Evolutionary conservation across 1,140 invertebrate genomes (phyloP).

Genomic region (Drosophila mojavensis): DNA sequence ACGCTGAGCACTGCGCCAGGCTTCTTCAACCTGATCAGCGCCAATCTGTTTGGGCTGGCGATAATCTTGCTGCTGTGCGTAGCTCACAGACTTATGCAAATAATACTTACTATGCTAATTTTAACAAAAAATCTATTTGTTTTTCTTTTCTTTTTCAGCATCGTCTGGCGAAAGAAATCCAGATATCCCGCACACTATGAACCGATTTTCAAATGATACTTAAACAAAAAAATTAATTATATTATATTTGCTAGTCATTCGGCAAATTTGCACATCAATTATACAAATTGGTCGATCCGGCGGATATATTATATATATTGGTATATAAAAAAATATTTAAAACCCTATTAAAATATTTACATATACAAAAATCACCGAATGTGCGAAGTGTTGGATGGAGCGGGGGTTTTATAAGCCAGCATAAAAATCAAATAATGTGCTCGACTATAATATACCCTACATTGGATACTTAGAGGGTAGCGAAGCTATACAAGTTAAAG

Average conservation of each 20-base stretch:
- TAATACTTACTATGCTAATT: slow-evolving; percentile 12
- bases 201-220: slow-evolving; percentile 59
- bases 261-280: slow-evolving; percentile 44
- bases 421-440: too few species aligned
- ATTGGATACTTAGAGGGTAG: too few species aligned
- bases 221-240: background rate
- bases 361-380: slow-evolving; percentile 12
- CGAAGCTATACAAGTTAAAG: too few species aligned
- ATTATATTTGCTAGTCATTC: slow-evolving; percentile 13
- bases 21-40: slow-evolving; percentile 85
- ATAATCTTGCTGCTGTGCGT: slow-evolving; percentile 68
- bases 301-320: slow-evolving; percentile 6
- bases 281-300: slow-evolving; percentile 6
- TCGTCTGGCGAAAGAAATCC: slow-evolving; percentile 60
- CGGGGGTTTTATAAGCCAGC: slow-evolving; percentile 5
- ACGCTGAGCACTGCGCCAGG: slow-evolving; percentile 85
- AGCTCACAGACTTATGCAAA: background rate
- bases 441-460: too few species aligned
- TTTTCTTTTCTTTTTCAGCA: slow-evolving; percentile 42
- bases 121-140: background rate
- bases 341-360: slow-evolving; percentile 27
- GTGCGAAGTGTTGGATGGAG: slow-evolving; percentile 3
- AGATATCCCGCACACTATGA: slow-evolving; percentile 53
- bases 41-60: slow-evolving; percentile 72
- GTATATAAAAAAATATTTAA: background rate